Evolutionary conservation across 2,113 vertebrate genomes (phyloP).

Genomic region (Heterochromis multidens): DNA sequence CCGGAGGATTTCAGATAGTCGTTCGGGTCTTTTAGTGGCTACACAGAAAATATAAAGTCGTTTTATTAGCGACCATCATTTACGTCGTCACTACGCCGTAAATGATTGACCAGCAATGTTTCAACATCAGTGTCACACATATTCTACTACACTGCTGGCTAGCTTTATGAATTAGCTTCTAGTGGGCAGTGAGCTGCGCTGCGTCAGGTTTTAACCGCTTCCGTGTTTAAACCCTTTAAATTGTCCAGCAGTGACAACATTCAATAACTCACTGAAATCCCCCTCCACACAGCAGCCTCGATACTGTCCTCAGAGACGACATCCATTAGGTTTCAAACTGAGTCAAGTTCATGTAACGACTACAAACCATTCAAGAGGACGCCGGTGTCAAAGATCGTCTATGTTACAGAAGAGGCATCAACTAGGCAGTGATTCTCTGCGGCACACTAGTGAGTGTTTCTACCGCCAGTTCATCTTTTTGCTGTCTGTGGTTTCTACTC

Average conservation of each 20-base stretch:
- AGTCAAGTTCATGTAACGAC: background rate
- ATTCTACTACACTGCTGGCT: background rate
- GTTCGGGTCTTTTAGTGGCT: background rate
- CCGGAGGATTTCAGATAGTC: rapidly evolving
- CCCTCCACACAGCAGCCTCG: background rate
- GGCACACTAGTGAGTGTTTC: background rate
- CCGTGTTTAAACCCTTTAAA: background rate
- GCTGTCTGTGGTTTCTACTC: background rate
- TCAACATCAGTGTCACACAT: background rate
- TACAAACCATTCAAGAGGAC: background rate
- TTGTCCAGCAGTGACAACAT: background rate
- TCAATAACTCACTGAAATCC: background rate
- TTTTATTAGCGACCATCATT: background rate
- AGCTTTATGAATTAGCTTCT: background rate
- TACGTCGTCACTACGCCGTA: too few relatives aligned
- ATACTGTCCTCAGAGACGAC: background rate
- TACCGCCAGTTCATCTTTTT: background rate
- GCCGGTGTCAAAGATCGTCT: constrained; percentile 40
- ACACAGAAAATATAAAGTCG: background rate
- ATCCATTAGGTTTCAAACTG: background rate
- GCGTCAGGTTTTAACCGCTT: background rate
- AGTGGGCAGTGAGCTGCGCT: background rate
- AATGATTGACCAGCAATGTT: background rate
- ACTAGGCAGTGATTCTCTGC: background rate
- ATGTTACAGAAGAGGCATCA: background rate